Conservation (phyloP, 2,888 invertebrate genomes). For the Crossocerus cetratus region DNA sequence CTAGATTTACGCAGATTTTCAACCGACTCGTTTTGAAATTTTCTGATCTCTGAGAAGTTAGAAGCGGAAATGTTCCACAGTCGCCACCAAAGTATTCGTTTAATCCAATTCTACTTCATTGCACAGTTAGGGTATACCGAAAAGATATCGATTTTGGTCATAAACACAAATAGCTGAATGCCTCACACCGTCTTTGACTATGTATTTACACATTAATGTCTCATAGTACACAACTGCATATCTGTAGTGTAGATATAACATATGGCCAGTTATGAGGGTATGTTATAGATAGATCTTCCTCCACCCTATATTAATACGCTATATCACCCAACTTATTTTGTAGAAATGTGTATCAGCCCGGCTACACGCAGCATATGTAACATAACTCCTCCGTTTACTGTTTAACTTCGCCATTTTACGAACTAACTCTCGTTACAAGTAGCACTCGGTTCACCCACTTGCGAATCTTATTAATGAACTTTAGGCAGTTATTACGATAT, state of each 20-base stretch:
- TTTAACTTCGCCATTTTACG: slow-evolving; percentile 57
- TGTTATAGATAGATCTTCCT: slow-evolving; percentile 50
- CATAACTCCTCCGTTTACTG: slow-evolving; percentile 41
- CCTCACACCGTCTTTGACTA: slow-evolving; percentile 39
- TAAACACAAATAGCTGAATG: slow-evolving; percentile 29
- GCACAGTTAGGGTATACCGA: slow-evolving; percentile 35
- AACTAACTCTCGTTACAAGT: slow-evolving; percentile 52
- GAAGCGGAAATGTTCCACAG: slow-evolving; percentile 13
- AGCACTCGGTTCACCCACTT: slow-evolving; percentile 42
- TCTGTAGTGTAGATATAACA: slow-evolving; percentile 48
- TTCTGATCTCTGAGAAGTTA: slow-evolving; percentile 20
- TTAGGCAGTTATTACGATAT: slow-evolving; percentile 68
- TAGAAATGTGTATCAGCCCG: slow-evolving; percentile 35
- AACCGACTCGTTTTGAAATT: slow-evolving; percentile 22
- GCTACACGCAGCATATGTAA: slow-evolving; percentile 38
- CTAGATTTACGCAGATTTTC: slow-evolving; percentile 30
- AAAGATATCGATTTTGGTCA: slow-evolving; percentile 35
- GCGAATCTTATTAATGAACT: slow-evolving; percentile 46
- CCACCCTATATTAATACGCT: slow-evolving; percentile 43
- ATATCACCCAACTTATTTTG: slow-evolving; percentile 46
- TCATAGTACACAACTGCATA: slow-evolving; percentile 47
- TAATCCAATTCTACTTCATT: slow-evolving; percentile 21
- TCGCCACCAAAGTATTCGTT: slow-evolving; percentile 6
- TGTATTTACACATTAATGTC: slow-evolving; percentile 49
- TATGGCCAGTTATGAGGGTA: slow-evolving; percentile 48